phyloP scores from a whole-genome alignment of 2,797 vertebrate genomes.

The Arctocebus calabarensis region DNA sequence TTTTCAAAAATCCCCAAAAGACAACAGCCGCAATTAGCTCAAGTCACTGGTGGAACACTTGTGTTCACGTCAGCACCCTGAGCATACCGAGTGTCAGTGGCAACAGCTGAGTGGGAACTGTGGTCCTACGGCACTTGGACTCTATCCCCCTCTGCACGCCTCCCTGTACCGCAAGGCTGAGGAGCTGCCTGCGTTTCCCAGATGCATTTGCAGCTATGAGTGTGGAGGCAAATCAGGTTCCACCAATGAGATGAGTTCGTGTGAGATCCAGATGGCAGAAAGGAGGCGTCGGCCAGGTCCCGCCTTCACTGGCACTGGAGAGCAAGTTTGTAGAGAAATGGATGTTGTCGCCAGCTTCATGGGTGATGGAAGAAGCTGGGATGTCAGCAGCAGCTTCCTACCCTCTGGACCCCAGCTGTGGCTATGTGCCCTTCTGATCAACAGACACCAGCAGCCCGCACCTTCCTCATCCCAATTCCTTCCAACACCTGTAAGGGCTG shows the following conservation, averaged over 20 bases:
- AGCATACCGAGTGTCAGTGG: background rate
- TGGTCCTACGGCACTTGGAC: background rate
- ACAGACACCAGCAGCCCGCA: background rate
- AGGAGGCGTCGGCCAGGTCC: background rate
- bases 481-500: background rate
- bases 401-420: background rate
- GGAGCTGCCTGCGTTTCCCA: constrained; percentile 9
- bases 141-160: background rate
- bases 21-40: background rate
- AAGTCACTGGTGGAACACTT: background rate
- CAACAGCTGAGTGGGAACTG: background rate
- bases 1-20: constrained; percentile 20
- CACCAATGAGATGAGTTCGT: background rate
- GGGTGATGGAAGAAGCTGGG: background rate
- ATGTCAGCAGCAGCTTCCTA: background rate
- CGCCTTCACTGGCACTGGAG: background rate
- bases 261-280: background rate
- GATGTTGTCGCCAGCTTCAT: no score
- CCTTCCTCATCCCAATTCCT: background rate
- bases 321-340: background rate
- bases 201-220: background rate
- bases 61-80: background rate
- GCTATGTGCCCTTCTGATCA: background rate
- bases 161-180: background rate
- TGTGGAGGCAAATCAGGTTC: background rate